Evolutionary conservation across 2,888 invertebrate species (phyloP), one percentile per base, ranked within the genome.

Genomic region (Bombyx huttoni): DNA sequence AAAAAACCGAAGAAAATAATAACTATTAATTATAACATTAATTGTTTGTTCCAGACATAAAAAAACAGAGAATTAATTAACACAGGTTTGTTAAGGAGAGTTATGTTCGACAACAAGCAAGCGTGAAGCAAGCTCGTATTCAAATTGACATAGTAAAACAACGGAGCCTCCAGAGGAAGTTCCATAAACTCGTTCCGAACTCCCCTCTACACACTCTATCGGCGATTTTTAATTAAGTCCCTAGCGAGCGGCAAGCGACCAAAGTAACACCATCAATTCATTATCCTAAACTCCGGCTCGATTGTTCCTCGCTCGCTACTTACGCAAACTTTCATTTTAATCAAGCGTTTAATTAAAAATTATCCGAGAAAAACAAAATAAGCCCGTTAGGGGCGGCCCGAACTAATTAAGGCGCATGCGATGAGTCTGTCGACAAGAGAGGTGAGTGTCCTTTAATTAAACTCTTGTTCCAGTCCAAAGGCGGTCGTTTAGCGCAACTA

Each of bases 321-420:
- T 88, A 87, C 82, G 84, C 86, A 86, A 88, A 88, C 87, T 88
- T 87, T 88, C 85, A 88, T 88, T 88, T 88, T 88, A 87, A 88
- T 88, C 88, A 88, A 87, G 86, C 88, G 84, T 88, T 87, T 88
- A 88, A 88, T 88, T 88, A 87, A 88, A 88, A 88, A 88, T 88
- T 88, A 87, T 86, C 86, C 82, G 84, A 85, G 86, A 87, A 88
- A 87, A 87, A 88, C 88, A 87, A 88, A 88, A 87, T 87, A 87
- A 87, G 87, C 81, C 84, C 78, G 86, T 85, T 85, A 84, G 85
- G 85, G 40, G 83, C 81, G 83, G 84, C 80, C 81, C 83, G 85
- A 79, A 85, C 83, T 87, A 88, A 88, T 87, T 86, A 88, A 84
- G 86, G 85, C 80, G 81, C 81, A 80, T 83, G 80, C 83, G 81